Evolutionary conservation across 2,888 invertebrate genomes (phyloP).

Genomic region (Ctena decussata): DNA sequence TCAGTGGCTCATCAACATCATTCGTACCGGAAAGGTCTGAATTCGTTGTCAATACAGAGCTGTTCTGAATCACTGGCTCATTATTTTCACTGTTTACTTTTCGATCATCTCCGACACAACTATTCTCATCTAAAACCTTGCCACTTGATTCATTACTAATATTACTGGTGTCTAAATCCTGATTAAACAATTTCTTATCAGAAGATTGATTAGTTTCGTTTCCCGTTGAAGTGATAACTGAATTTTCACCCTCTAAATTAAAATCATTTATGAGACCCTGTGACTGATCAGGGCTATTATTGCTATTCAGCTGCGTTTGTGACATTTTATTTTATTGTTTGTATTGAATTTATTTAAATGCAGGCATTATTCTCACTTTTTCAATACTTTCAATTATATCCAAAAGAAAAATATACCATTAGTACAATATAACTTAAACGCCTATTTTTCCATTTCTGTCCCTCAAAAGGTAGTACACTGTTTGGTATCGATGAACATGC

Average conservation of each 20-base stretch:
- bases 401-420: neutral
- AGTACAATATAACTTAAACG: neutral
- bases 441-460: too few species aligned
- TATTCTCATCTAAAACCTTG: neutral
- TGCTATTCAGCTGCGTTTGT: neutral
- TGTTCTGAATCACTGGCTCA: neutral
- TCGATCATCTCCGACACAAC: neutral
- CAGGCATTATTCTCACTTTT: neutral
- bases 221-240: neutral
- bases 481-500: too few species aligned
- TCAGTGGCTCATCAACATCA: neutral
- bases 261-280: neutral
- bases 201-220: neutral
- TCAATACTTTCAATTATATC: slow-evolving; percentile 4
- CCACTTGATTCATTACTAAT: neutral
- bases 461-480: too few species aligned
- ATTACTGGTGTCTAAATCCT: neutral
- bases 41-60: neutral
- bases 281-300: neutral
- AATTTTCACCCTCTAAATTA: neutral
- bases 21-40: neutral
- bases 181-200: slow-evolving; percentile 1
- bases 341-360: slow-evolving; percentile 12
- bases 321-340: neutral
- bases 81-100: neutral